Evolutionary conservation across 2,888 invertebrate species (phyloP).

Genomic region (Lepidochitona cinerea): DNA sequence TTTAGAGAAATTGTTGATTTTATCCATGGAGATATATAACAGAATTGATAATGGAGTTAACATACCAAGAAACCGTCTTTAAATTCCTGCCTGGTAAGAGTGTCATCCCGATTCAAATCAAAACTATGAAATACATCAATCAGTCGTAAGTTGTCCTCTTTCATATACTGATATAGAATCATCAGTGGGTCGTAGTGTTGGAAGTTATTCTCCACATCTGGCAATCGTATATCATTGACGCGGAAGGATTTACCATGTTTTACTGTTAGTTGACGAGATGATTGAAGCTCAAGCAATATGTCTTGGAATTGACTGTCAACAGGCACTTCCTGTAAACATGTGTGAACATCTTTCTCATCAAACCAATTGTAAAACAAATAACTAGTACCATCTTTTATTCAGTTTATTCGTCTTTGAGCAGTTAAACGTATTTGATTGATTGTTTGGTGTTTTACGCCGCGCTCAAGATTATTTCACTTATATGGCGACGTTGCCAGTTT

Average conservation of each 20-base stretch:
- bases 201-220: not conserved
- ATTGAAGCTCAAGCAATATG: not conserved
- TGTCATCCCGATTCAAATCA: conserved; percentile 23
- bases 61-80: conserved; percentile 24
- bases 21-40: not conserved
- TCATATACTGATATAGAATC: conserved; percentile 17
- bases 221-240: not conserved
- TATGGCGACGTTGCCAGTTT: no score
- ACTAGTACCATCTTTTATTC: no score
- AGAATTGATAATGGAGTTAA: not conserved
- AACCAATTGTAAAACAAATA: no score
- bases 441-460: no score
- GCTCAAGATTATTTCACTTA: no score
- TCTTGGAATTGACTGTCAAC: not conserved
- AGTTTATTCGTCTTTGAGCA: not conserved
- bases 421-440: no score
- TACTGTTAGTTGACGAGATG: not conserved
- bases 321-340: not conserved
- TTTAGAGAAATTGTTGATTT: not conserved
- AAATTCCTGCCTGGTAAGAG: conserved; percentile 22
- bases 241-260: not conserved
- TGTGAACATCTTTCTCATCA: no score
- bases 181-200: conserved; percentile 23
- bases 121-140: conserved; percentile 25
- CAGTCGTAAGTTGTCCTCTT: conserved; percentile 16